phyloP scores from a whole-genome alignment of 1,140 invertebrate species.

The Whitmania pigra region DNA sequence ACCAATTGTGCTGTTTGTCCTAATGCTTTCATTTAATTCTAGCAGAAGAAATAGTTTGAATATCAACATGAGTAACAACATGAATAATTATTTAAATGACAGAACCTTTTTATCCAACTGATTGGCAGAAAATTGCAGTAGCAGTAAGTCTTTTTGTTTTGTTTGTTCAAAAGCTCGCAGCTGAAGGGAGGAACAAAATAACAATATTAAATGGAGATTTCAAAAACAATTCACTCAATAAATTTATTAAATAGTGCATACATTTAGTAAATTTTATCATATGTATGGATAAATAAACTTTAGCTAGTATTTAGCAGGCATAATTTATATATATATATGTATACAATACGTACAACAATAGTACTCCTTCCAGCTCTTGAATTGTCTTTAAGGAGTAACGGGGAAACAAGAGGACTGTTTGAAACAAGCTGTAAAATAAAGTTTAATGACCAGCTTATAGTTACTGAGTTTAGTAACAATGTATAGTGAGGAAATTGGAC shows the following conservation, averaged over 20 bases:
- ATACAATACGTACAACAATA: conserved; percentile 37
- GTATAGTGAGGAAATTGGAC: no score
- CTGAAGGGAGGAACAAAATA: background rate
- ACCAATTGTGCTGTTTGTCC: no score
- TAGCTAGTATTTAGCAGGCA: no score
- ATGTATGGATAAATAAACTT: no score
- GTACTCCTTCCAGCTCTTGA: conserved; percentile 30
- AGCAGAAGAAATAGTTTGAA: conserved; percentile 1
- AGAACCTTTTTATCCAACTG: conserved; percentile 49
- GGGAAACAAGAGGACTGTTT: conserved; percentile 30
- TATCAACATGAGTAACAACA: background rate
- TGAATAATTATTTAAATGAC: no score
- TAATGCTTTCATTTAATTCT: no score
- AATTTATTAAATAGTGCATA: no score
- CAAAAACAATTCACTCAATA: no score
- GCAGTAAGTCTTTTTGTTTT: conserved; percentile 14
- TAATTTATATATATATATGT: no score
- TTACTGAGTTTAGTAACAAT: no score
- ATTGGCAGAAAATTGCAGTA: conserved; percentile 18
- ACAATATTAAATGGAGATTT: no score
- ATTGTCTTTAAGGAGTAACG: conserved; percentile 32
- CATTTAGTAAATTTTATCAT: no score
- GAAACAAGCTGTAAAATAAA: conserved; percentile 33
- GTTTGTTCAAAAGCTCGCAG: background rate
- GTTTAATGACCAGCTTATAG: background rate